phyloP scores from a whole-genome alignment of 92 coral and sea anemone genomes.

The Zoanthus sociatus region DNA sequence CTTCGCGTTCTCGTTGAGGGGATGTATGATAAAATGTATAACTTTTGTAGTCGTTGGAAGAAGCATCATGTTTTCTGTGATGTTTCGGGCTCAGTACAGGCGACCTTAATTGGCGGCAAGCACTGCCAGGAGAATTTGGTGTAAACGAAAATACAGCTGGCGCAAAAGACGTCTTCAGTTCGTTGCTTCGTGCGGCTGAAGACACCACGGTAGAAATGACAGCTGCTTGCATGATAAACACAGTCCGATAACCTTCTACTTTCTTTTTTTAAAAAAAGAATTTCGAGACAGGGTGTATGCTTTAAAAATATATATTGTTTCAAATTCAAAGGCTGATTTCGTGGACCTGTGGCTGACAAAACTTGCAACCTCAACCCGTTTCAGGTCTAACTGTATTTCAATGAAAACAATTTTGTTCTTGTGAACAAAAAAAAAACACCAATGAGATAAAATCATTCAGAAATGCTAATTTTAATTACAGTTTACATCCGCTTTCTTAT shows the following conservation, averaged over 20 bases:
- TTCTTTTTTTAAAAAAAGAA: neutral
- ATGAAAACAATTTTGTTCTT: neutral
- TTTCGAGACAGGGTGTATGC: neutral
- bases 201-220: slow-evolving; percentile 15
- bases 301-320: neutral
- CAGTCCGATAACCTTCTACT: neutral
- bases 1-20: neutral
- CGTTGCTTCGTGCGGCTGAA: neutral
- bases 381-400: neutral
- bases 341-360: neutral
- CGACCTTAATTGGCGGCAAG: neutral
- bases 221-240: slow-evolving; percentile 13
- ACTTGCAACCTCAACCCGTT: neutral
- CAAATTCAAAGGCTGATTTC: neutral
- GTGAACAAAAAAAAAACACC: neutral
- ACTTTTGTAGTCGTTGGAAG: neutral
- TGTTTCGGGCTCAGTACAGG: neutral
- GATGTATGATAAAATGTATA: neutral
- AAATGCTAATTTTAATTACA: slow-evolving; percentile 49
- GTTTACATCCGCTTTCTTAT: neutral
- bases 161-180: neutral
- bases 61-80: neutral
- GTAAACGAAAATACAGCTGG: neutral
- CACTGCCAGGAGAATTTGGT: neutral
- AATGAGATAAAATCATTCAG: neutral